phyloP scores from a whole-genome alignment of 2,113 vertebrate species.

The Cromileptes altivelis region DNA sequence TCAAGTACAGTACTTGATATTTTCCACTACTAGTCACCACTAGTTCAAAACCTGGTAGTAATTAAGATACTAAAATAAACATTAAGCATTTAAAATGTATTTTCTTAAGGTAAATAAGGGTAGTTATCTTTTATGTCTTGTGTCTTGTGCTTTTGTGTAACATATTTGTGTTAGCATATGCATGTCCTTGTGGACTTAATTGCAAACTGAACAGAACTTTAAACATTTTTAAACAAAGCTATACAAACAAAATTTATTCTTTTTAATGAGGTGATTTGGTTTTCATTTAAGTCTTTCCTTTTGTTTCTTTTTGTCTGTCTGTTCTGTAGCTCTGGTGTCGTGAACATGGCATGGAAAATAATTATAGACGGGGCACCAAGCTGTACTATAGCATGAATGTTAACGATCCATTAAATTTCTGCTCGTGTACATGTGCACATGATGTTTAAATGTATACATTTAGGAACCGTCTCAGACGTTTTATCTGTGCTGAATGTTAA shows the following conservation, averaged over 20 bases:
- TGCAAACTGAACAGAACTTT: background rate
- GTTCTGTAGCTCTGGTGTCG: background rate
- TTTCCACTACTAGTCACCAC: background rate
- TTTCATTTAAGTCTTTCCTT: background rate
- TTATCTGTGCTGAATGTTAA: background rate
- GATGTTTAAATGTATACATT: background rate
- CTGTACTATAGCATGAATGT: background rate
- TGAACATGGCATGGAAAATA: background rate
- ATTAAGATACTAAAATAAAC: background rate
- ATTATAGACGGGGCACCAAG: background rate
- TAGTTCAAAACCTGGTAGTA: background rate
- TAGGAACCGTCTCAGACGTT: slow-evolving; percentile 7
- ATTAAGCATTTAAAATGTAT: background rate
- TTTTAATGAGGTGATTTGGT: background rate
- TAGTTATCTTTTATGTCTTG: background rate
- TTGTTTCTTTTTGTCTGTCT: background rate
- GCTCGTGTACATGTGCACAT: background rate
- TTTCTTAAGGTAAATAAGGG: background rate
- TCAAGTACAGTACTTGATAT: background rate
- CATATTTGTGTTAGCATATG: background rate
- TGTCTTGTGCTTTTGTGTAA: background rate
- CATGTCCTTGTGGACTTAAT: background rate
- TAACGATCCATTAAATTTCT: background rate
- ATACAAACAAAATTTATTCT: background rate
- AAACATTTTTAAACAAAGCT: background rate